A percentile compares a stretch with the other conserved stretches of the same genome.
These are phyloP conservation scores for Trochalopteron elliotii DNA, from an alignment of 2,113 vertebrate species.

Conservation along the genomic window DNA sequence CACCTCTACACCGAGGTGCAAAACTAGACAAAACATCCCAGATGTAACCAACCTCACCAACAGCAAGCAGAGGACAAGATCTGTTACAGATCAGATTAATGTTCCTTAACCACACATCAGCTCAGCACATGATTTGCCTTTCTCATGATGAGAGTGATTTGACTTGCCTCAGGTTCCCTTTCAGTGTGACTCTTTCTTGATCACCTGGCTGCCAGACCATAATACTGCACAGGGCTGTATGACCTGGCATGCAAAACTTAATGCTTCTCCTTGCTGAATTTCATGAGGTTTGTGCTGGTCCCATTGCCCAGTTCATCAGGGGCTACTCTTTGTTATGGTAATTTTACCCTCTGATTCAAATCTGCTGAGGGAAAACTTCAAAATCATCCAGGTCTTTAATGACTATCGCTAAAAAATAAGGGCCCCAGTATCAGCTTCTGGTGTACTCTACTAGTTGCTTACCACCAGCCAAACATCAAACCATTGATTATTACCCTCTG, in stretches of 20 bases:
- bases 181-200: neutral
- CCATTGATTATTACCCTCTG: neutral
- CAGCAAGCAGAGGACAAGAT: neutral
- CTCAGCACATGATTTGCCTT: neutral
- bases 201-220: neutral
- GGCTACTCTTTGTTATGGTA: neutral
- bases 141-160: accelerated
- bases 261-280: neutral
- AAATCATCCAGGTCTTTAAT: neutral
- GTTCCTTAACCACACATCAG: neutral
- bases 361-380: neutral
- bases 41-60: neutral
- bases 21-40: neutral
- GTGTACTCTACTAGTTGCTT: neutral
- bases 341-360: neutral
- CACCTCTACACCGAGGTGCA: neutral
- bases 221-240: neutral
- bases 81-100: neutral
- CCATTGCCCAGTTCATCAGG: neutral
- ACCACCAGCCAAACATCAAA: neutral
- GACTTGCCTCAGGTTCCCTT: neutral
- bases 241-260: neutral
- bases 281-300: neutral
- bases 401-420: neutral
- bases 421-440: neutral